phyloP scores from a whole-genome alignment of 2,113 vertebrate species.

The Anser cygnoides region DNA sequence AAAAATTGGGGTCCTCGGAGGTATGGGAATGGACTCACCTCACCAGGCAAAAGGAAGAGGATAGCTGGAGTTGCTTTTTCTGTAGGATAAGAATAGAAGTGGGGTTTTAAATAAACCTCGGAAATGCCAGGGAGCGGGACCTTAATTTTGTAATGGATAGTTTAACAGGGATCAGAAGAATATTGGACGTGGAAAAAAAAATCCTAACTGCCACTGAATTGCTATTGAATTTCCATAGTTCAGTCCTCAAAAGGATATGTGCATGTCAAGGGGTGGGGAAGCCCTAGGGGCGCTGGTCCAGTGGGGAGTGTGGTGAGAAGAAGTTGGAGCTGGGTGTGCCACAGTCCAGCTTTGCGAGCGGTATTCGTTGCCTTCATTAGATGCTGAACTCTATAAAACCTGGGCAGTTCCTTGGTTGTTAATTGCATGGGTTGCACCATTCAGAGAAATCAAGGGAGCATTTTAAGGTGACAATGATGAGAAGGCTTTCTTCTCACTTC shows the following conservation, averaged over 20 bases:
- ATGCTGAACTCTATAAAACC: not conserved
- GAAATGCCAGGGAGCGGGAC: not conserved
- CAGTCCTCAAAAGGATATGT: not conserved
- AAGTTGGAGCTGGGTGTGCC: not conserved
- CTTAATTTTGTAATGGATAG: not conserved
- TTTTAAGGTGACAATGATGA: not conserved
- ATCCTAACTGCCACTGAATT: not conserved
- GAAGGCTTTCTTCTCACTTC: not conserved
- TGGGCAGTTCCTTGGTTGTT: not conserved
- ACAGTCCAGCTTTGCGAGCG: not conserved
- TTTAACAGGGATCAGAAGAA: not conserved
- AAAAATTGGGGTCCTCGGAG: not conserved
- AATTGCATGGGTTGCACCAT: not conserved
- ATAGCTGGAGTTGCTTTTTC: not conserved
- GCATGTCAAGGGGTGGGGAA: not conserved
- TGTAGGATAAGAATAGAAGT: not conserved
- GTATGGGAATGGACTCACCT: not conserved
- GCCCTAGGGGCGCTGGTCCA: not conserved
- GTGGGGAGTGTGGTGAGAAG: not conserved
- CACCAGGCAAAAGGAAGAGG: not conserved
- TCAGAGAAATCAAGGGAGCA: not conserved
- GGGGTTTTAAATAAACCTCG: not conserved
- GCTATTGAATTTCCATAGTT: not conserved
- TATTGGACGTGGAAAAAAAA: not conserved
- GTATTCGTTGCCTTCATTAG: not conserved